Evolutionary conservation across 2,888 invertebrate species (phyloP), one percentile per base, ranked within the genome.

Genomic region (Gandaritis pyraliata): DNA sequence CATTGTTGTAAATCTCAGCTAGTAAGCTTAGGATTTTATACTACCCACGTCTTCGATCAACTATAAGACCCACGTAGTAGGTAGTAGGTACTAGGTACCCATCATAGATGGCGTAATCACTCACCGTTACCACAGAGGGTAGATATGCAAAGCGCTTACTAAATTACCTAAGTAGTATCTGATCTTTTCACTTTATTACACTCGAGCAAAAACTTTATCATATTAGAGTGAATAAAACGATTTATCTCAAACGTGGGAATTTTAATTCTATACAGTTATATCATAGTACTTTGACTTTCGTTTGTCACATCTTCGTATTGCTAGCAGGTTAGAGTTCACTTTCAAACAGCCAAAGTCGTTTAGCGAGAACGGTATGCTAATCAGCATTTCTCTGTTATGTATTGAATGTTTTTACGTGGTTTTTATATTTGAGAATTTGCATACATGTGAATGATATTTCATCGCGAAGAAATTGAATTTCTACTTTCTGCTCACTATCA

Each of bases 351-450:
- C 8, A n/a, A 8, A 29, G 39, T 62, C 56, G 64, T 51, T 57
- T 61, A 73, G 74, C 70, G 73, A 68, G 74, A 72, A 73, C 71
- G 65, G 69, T 76, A 79, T 79, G 77, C 68, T 70, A 76, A 79
- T 74, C 61, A 63, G 53, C 70, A 71, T 79, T 76, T 78, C 73
- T 72, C 75, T 68, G 60, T 69, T 67, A 64, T 64, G 66, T 72
- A 72, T 41, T 45, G 29, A 29, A 11, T 59, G 29, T 58, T 64
- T 56, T 52, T 43, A 48, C 39, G 38, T 52, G 48, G 16, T 58
- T 59, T 56, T 56, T 43, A 45, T 30, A 43, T 52, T 48, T 51
- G 56, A 49, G 23, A 16, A 51, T 63, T 56, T 59, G 55, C 48
- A 56, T 59, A 16, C 36, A 36, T 36, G 4, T 1, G 16, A 36